A percentile compares a stretch with the other conserved stretches of the same genome.
Evolutionary conservation across 2,113 vertebrate species (phyloP).

Genomic region (Edolisoma coerulescens): DNA sequence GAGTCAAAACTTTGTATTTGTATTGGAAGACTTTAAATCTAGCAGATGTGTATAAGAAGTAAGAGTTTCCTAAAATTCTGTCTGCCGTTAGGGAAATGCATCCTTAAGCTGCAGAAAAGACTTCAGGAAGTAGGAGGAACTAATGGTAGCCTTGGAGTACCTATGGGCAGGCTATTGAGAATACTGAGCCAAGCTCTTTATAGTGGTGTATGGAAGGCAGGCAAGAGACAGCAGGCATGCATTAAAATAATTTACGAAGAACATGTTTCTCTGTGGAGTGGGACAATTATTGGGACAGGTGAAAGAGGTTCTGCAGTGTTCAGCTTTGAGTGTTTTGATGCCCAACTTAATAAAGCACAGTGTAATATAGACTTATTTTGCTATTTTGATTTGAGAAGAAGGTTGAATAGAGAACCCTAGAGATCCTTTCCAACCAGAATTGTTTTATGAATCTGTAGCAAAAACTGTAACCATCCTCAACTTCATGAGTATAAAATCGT

Average conservation of each 20-base stretch:
- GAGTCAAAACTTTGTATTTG: background rate
- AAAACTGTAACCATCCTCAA: background rate
- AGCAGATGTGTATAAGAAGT: background rate
- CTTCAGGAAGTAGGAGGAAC: background rate
- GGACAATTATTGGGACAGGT: background rate
- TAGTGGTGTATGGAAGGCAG: background rate
- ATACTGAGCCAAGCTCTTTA: background rate
- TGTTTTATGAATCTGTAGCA: background rate
- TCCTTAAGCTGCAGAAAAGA: background rate
- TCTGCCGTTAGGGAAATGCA: background rate
- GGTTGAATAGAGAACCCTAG: background rate
- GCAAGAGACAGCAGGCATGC: background rate
- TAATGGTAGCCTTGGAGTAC: background rate
- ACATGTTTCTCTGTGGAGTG: fast-evolving
- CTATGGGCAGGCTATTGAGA: background rate
- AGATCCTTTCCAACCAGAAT: background rate
- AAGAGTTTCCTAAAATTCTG: background rate
- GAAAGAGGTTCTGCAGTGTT: background rate
- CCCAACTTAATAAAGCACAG: background rate
- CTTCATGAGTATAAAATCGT: background rate
- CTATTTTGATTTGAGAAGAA: background rate
- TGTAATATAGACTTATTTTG: background rate
- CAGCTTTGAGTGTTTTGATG: background rate
- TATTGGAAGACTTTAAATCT: background rate
- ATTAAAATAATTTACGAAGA: background rate